Conservation (phyloP, 1,140 invertebrate species). For the Hestina assimilis region DNA sequence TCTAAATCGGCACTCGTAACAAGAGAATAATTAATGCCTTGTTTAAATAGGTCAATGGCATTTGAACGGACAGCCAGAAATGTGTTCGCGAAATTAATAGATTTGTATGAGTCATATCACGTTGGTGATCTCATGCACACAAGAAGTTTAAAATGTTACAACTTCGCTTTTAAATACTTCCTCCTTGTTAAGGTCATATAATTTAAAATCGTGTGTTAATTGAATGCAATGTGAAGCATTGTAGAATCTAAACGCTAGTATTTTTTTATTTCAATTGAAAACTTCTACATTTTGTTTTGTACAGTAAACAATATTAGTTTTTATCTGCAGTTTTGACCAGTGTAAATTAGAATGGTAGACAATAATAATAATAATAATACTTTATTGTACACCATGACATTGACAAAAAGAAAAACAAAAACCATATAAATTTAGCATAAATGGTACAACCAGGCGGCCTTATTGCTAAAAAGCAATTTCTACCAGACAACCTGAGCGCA, state of each 20-base stretch:
- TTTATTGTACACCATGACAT: no score
- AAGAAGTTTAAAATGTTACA: slow-evolving; percentile 17
- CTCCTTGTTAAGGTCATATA: slow-evolving; percentile 13
- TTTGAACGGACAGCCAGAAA: slow-evolving; percentile 37
- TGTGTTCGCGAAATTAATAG: slow-evolving; percentile 40
- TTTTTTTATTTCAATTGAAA: neutral
- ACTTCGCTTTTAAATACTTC: slow-evolving; percentile 16
- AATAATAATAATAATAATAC: no score
- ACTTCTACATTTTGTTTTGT: no score
- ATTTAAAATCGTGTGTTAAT: neutral
- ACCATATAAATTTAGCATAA: no score
- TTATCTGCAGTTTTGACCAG: no score
- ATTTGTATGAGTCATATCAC: slow-evolving; percentile 32
- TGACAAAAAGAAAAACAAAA: no score
- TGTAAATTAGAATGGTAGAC: no score
- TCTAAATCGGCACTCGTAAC: slow-evolving; percentile 12
- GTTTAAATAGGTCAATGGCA: slow-evolving; percentile 57
- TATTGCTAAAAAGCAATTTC: no score
- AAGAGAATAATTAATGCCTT: slow-evolving; percentile 15
- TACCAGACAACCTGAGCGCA: no score
- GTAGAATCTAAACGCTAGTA: no score
- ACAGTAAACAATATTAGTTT: no score
- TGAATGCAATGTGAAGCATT: neutral
- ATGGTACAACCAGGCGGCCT: no score
- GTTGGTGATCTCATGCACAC: slow-evolving; percentile 34